Evolutionary conservation across 2,113 vertebrate species (phyloP), one percentile per base, ranked within the genome.

Genomic region (Notarius lentiginosus): DNA sequence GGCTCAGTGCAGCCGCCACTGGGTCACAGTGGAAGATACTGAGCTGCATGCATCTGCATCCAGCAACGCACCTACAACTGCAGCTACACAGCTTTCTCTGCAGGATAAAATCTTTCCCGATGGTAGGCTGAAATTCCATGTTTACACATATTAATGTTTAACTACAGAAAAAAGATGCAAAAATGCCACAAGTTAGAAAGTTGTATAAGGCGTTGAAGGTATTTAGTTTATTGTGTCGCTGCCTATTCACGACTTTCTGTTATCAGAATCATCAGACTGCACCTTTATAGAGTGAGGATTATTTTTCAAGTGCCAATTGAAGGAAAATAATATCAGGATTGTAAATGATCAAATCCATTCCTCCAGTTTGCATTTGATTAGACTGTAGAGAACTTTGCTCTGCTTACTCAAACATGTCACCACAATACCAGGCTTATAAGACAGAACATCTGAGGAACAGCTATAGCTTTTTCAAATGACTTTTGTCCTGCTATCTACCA

Each of bases 51-150:
- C 53, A 0, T 90, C 87, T 7, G 84, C 60, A 0, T 81, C 91
- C 0, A 34, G 63, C 17, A 15, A 70, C 41, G 10, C 58, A 66
- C 55, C 18, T 27, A 56, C 60, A 7, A 30, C 49, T 34, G 34
- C 55, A 24, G 65, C 56, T 53, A 8, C 91, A 90, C 49, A 82
- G 84, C 0, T 90, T 84, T 83, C 87, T 70, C 83, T 90, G 34
- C 90, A 97, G 0, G 92, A 97, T 1, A 92, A 96, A 0, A 95
- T 95, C 66, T 97, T 96, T 88, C 92, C 94, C 5, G 94, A 95
- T 76, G 96, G 97, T 97, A 61, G 88, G 90, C 86, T 14, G 47
- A 10, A 17, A 14, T 75, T 51, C 5, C 1, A 75, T 75, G 53
- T 79, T 53, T 18, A 58, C 17, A 30, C 0, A 5, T 55, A 60